Evolutionary conservation across 2,113 vertebrate genomes (phyloP).

Genomic region (Corythaixoides concolor): DNA sequence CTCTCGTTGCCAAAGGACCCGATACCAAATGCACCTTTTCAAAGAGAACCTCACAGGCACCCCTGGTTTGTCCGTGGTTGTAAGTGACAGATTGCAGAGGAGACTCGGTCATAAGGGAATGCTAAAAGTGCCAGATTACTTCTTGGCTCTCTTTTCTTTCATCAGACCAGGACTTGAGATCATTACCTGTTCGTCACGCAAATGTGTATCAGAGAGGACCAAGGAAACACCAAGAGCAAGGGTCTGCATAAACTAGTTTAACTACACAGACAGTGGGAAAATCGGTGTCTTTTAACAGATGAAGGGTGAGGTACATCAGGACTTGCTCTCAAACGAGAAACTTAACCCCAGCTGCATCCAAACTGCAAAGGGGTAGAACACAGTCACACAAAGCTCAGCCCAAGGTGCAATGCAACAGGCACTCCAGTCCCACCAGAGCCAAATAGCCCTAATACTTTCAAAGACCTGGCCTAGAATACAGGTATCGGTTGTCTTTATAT

Average conservation of each 20-base stretch:
- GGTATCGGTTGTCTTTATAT: background rate
- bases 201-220: background rate
- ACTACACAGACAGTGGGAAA: background rate
- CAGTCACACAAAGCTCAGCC: background rate
- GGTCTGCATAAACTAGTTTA: background rate
- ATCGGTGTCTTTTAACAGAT: accelerated
- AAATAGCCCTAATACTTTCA: background rate
- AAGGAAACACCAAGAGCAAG: background rate
- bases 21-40: background rate
- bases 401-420: background rate
- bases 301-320: background rate
- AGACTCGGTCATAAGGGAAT: background rate
- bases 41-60: background rate
- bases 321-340: background rate
- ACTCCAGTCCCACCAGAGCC: background rate
- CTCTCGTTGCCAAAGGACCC: background rate
- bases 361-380: background rate
- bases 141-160: background rate
- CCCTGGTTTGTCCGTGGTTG: accelerated
- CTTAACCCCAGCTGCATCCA: background rate
- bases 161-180: background rate
- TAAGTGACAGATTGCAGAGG: background rate
- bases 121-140: background rate
- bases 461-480: background rate
- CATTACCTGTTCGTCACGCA: background rate